Conservation (phyloP, 2,113 vertebrate genomes). For the Scomber japonicus region DNA sequence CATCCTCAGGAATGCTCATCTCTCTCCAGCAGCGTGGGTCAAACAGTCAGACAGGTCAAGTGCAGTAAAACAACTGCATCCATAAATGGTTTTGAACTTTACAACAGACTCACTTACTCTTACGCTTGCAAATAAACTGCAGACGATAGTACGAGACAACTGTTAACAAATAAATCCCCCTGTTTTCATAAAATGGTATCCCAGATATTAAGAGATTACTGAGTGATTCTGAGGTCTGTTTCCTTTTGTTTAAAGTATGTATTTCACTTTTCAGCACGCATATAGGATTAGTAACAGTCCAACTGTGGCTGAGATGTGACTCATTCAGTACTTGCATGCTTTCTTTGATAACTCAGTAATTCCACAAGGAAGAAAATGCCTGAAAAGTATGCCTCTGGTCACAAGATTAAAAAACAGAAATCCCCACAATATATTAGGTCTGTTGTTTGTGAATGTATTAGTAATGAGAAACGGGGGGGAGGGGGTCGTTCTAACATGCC, state of each 20-base stretch:
- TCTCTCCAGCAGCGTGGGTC: slow-evolving; percentile 39
- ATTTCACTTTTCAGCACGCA: slow-evolving; percentile 8
- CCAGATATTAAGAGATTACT: not conserved
- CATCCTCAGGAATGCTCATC: slow-evolving; percentile 47
- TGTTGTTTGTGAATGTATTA: not conserved
- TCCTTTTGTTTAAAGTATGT: not conserved
- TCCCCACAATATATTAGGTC: not conserved
- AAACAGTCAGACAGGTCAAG: slow-evolving; percentile 60
- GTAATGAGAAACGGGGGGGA: not conserved
- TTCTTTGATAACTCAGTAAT: slow-evolving; percentile 5
- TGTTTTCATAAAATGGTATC: not conserved
- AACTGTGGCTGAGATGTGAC: not conserved
- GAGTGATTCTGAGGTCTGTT: not conserved
- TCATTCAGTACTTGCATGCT: not conserved
- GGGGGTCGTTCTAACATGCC: too few relatives aligned
- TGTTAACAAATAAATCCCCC: not conserved
- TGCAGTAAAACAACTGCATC: slow-evolving; percentile 31
- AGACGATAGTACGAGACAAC: not conserved
- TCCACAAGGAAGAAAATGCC: not conserved
- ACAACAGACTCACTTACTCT: not conserved
- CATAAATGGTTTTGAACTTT: slow-evolving; percentile 48
- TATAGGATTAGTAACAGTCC: not conserved
- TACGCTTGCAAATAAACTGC: slow-evolving; percentile 21
- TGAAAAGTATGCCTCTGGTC: not conserved
- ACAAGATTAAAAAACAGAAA: not conserved